Evolutionary conservation across 2,888 invertebrate genomes (phyloP).

Genomic region (Scaptodrosophila latifasciaeformis): DNA sequence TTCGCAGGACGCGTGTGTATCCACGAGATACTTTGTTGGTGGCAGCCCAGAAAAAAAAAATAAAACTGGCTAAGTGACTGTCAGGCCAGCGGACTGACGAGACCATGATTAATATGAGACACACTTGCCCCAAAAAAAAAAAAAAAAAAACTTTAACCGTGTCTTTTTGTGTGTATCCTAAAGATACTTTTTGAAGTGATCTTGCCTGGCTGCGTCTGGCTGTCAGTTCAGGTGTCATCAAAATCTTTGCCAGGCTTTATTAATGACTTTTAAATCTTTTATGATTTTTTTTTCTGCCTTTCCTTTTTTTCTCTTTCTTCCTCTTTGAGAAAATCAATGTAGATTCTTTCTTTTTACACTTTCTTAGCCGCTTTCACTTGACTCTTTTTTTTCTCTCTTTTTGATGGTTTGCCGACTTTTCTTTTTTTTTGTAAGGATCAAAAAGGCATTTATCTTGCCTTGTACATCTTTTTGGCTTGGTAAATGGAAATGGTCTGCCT

Average conservation of each 20-base stretch:
- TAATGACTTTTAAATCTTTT: constrained; percentile 60
- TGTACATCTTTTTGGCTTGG: constrained; percentile 23
- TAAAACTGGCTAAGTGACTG: constrained; percentile 11
- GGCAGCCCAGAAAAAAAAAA: no score
- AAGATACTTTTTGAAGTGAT: constrained; percentile 47
- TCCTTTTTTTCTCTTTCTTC: constrained; percentile 11
- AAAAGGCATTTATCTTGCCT: constrained; percentile 68
- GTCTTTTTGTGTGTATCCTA: constrained; percentile 18
- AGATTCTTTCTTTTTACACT: constrained; percentile 39
- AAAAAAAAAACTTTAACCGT: constrained; percentile 18
- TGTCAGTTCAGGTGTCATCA: constrained; percentile 66
- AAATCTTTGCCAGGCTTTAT: constrained; percentile 59
- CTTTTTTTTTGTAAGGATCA: constrained; percentile 64
- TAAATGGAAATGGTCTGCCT: no score
- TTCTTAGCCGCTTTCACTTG: constrained; percentile 38
- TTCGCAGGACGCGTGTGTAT: constrained; percentile 20
- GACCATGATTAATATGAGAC: constrained; percentile 68
- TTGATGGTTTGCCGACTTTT: constrained; percentile 50
- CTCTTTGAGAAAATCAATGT: constrained; percentile 6
- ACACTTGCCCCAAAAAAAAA: constrained; percentile 27
- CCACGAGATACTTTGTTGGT: constrained; percentile 53
- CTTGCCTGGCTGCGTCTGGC: constrained; percentile 33
- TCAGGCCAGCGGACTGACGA: constrained; percentile 37
- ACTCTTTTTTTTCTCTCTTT: constrained; percentile 47
- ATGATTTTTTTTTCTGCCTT: constrained; percentile 24